Conservation (phyloP, 1,140 invertebrate species). For the Holotrichia oblita region DNA sequence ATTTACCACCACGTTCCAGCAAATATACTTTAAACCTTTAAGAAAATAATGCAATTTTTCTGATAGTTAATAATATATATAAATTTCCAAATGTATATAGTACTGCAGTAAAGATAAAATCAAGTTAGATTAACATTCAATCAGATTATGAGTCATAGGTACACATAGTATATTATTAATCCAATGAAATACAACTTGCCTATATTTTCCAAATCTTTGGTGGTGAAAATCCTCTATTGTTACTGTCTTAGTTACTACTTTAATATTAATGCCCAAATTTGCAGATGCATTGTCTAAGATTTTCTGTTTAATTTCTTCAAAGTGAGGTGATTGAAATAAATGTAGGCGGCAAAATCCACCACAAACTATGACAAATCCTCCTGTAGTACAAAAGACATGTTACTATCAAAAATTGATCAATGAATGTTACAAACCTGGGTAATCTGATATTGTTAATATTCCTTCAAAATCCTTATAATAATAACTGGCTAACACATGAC, state of each 20-base stretch:
- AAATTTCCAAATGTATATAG: too few species aligned
- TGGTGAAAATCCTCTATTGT: slow-evolving; percentile 85
- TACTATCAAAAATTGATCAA: neutral
- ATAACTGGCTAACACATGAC: slow-evolving; percentile 84
- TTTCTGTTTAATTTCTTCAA: slow-evolving; percentile 87
- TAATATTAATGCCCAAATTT: slow-evolving; percentile 84
- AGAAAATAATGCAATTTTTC: too few species aligned
- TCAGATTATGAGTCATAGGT: too few species aligned
- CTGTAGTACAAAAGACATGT: slow-evolving; percentile 50
- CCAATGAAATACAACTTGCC: slow-evolving; percentile 64
- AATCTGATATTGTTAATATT: slow-evolving; percentile 70
- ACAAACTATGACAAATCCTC: slow-evolving; percentile 88
- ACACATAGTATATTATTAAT: too few species aligned
- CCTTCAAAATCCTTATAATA: slow-evolving; percentile 93
- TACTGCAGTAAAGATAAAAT: too few species aligned
- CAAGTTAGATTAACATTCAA: too few species aligned
- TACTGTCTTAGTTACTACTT: slow-evolving; percentile 83
- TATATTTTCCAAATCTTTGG: slow-evolving; percentile 91
- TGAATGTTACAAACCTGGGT: slow-evolving; percentile 54
- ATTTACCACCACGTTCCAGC: too few species aligned
- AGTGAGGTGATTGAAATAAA: slow-evolving; percentile 85
- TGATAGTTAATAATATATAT: too few species aligned
- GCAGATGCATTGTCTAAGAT: slow-evolving; percentile 82
- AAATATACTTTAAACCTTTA: too few species aligned
- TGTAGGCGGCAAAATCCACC: slow-evolving; percentile 90